Evolutionary conservation across 2,888 invertebrate species (phyloP), one percentile per base, ranked within the genome.

Genomic region (Amiota communis): DNA sequence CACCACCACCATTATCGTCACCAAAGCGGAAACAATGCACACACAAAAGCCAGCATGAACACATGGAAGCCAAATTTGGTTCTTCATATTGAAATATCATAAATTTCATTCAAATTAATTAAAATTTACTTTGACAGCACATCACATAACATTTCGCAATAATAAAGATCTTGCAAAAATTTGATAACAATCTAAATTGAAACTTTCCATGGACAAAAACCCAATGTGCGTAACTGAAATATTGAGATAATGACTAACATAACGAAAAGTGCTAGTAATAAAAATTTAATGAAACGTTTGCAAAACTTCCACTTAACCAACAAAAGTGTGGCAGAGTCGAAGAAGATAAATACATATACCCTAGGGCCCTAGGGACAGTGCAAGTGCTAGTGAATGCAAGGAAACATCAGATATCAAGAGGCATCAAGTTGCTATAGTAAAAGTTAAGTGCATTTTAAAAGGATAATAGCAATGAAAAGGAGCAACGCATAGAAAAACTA

Each of bases 371-470:
- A 36, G 36, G 36, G 36, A n/a, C 8, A 51, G 12, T 51, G 13
- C 12, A 59, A 59, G 17, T 59, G 59, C 15, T n/a, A n/a, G n/a
- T n/a, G n/a, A n/a, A 17, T 20, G 8, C 8, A 4, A 11, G 8
- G 6, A 8, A 20, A 59, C 17, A 20, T 59, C 6, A 59, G 10
- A 12, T 8, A 53, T 8, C 53, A 53, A 20, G 20, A 59, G n/a
- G 53, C 1, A 51, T 51, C 53, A 51, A 51, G 13, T 51, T 51
- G 17, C 11, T 20, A 17, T 20, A 13, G 67, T 68, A 51, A 68
- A 51, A 68, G 23, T 68, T 51, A 51, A 68, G 51, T 68, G 67
- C 67, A 53, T 53, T 68, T 68, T 51, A 51, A 51, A 48, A 68
- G 51, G 67, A 68, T 51, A 68, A 68, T 23, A 53, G 20, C 51